Base-by-base conservation (phyloP, 1,140 invertebrate species). In the Drosophila ambigua region DNA sequence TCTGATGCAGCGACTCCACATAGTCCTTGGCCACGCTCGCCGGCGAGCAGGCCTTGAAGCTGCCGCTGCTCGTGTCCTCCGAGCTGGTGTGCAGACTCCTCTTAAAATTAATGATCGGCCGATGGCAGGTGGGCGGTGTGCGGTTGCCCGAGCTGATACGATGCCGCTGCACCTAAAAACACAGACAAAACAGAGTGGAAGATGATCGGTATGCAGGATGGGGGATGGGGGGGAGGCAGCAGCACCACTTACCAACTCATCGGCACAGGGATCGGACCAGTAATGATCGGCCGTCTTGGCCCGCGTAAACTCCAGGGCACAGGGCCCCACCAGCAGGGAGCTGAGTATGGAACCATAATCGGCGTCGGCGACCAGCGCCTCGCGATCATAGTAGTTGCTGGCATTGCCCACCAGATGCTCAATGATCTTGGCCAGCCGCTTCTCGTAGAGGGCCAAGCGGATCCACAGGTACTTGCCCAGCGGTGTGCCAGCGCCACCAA, bases 1-100 rank as follows among this genome's bases (percentile, higher is more conserved):
- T 99, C 90, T 99, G 98, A 92, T 99, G 98, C 58, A 99, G 93
- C 16, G 97, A 98, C 90, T 98, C 98, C 8, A 99, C 98, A 89
- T 98, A 98, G 76, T 99, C 97, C 92, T 97, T 96, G 66, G 97
- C 96, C 77, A 95, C 94, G 45, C 93, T 93, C 31, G 92, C 93
- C 6, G 93, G 92, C 50, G 92, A 93, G 44, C 91, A 93, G 66
- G 83, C 91, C 77, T 93, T 92, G 48, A 90, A 92, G 13, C 92
- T 89, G 49, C 89, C 81, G 48, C 91, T 90, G 69, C 91, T 92
- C 3, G 93, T 92, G 59, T 95, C 95, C 73, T 95, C 95, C n/a
- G 94, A 94, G 46, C 94, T 95, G 16, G 94, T 93, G 75, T 95
- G 94, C n/a, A 95, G 85, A 62, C 94, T 95, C 44, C 95, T 92